These are phyloP conservation scores for Villa cingulata DNA, from an alignment of 2,888 invertebrate genomes.

Conservation along the genomic window DNA sequence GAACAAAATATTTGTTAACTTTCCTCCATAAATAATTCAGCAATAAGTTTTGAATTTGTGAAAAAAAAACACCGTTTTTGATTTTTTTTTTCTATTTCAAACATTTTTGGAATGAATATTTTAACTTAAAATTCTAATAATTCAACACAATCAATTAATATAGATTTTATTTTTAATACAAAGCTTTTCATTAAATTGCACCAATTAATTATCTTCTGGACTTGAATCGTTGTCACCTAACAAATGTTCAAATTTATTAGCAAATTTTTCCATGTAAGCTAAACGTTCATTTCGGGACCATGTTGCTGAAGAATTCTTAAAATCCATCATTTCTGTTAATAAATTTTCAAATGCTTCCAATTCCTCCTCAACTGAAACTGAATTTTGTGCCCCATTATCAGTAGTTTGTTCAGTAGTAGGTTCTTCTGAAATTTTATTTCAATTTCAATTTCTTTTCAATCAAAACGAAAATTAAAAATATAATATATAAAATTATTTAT, in stretches of 20 bases:
- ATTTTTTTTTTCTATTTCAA: too few relatives aligned
- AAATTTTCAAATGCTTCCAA: constrained; percentile 19
- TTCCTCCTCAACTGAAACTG: constrained; percentile 15
- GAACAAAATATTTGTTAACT: too few relatives aligned
- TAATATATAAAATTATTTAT: background rate
- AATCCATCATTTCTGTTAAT: constrained; percentile 18
- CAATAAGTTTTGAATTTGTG: too few relatives aligned
- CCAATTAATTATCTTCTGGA: background rate
- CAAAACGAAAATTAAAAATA: background rate
- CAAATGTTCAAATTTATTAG: constrained; percentile 18
- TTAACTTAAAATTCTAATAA: too few relatives aligned
- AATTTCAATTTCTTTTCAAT: background rate
- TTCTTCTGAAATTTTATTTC: too few relatives aligned
- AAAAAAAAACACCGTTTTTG: too few relatives aligned
- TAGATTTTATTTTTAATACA: too few relatives aligned
- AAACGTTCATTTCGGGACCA: constrained; percentile 20
- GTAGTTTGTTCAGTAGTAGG: too few relatives aligned
- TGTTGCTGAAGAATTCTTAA: constrained; percentile 16
- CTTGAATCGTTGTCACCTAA: constrained; percentile 14
- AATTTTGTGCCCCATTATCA: background rate
- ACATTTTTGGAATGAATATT: too few relatives aligned
- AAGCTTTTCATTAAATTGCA: too few relatives aligned
- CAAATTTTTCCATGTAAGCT: constrained; percentile 19
- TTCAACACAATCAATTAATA: too few relatives aligned
- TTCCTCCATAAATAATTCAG: too few relatives aligned